These are phyloP conservation scores for Rhinoraja longicauda DNA, from an alignment of 2,797 vertebrate genomes.

Conservation along the genomic window DNA sequence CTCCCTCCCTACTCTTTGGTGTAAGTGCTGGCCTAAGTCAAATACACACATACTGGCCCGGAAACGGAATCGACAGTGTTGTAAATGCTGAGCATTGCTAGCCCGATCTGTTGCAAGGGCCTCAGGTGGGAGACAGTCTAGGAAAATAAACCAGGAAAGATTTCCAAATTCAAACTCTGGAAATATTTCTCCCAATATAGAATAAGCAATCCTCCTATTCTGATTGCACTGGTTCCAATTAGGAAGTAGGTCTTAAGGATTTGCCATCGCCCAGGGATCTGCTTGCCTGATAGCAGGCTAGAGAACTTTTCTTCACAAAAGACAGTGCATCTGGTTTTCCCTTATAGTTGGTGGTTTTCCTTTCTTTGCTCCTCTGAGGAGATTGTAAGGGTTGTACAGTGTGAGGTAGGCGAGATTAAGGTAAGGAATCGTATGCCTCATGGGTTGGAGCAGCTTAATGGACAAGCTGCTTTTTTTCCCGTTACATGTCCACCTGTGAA, in stretches of 20 bases:
- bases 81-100: not conserved
- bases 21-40: conserved; percentile 43
- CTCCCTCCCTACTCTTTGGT: not conserved
- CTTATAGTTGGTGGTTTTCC: too few relatives aligned
- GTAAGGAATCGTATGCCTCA: not conserved
- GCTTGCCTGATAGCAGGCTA: not conserved
- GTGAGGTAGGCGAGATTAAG: not conserved
- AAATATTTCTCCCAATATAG: not conserved
- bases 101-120: not conserved
- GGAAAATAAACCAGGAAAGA: not conserved
- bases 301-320: not conserved
- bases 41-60: conserved; percentile 13
- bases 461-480: not conserved
- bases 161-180: not conserved
- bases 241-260: not conserved
- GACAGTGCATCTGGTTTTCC: not conserved
- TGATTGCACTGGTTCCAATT: not conserved
- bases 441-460: not conserved
- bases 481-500: too few relatives aligned
- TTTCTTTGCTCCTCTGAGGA: not conserved
- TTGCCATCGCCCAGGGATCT: not conserved
- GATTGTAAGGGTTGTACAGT: not conserved
- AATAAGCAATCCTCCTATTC: too few relatives aligned
- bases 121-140: not conserved
- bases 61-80: not conserved